A percentile compares a stretch with the other conserved stretches of the same genome.
Evolutionary conservation across 92 coral and sea anemone species (phyloP).

Genomic region (Scolanthus callimorphus): DNA sequence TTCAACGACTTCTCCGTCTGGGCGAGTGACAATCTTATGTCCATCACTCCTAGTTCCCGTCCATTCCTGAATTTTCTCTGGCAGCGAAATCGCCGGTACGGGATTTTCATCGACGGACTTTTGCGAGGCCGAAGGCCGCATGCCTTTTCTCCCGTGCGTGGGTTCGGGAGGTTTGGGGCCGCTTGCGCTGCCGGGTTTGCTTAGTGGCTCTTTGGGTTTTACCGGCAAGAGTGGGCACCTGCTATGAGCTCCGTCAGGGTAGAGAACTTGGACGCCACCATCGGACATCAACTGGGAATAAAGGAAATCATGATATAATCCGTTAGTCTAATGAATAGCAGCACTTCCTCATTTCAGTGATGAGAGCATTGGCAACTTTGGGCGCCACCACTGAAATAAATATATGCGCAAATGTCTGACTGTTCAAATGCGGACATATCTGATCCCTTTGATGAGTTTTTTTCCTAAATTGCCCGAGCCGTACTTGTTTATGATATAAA

Average conservation of each 20-base stretch:
- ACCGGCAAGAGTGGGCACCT: slow-evolving; percentile 68
- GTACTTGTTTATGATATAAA: no score
- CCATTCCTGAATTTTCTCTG: slow-evolving; percentile 79
- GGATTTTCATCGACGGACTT: slow-evolving; percentile 77
- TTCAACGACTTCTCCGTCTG: slow-evolving; percentile 59
- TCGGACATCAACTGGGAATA: slow-evolving; percentile 49
- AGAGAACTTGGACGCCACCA: slow-evolving; percentile 80
- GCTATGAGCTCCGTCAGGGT: slow-evolving; percentile 88
- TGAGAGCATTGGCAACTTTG: no score
- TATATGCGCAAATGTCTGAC: no score
- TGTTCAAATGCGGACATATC: no score
- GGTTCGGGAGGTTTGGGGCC: slow-evolving; percentile 50
- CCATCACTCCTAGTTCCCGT: slow-evolving; percentile 78
- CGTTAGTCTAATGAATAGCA: no score
- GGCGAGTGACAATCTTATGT: slow-evolving; percentile 50
- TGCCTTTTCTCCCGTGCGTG: slow-evolving; percentile 38
- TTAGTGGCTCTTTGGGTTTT: slow-evolving; percentile 28
- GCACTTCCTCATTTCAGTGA: no score
- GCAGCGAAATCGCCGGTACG: slow-evolving; percentile 54
- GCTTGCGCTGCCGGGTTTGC: slow-evolving; percentile 54
- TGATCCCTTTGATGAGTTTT: no score
- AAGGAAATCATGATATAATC: no score
- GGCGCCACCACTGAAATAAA: no score
- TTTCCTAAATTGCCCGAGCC: no score
- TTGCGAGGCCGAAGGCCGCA: slow-evolving; percentile 35